A percentile compares a stretch with the other conserved stretches of the same genome.
phyloP scores from a whole-genome alignment of 2,113 vertebrate genomes.

The Callithrix jacchus region DNA sequence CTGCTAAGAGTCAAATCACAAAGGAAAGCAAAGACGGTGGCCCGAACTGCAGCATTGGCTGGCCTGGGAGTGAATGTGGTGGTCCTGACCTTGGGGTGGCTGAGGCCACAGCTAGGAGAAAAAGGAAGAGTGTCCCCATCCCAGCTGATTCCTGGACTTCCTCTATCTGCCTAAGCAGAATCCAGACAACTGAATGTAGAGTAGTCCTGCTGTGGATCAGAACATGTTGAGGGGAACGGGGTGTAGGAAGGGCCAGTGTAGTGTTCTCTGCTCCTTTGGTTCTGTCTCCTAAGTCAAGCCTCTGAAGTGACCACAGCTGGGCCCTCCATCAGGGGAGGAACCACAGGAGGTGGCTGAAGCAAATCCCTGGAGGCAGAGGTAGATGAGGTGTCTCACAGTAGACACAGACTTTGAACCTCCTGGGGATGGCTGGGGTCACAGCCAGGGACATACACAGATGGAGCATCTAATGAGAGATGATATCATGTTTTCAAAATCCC shows the following conservation, averaged over 20 bases:
- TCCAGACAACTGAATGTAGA: not conserved
- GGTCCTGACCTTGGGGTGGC: not conserved
- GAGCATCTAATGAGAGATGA: not conserved
- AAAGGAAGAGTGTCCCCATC: not conserved
- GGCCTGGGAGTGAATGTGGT: not conserved
- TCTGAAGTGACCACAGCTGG: not conserved
- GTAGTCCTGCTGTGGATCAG: not conserved
- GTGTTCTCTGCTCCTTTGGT: not conserved
- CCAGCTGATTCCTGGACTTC: not conserved
- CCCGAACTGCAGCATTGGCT: not conserved
- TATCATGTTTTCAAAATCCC: not conserved
- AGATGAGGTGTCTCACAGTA: not conserved
- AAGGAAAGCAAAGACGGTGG: not conserved
- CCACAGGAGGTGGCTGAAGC: not conserved
- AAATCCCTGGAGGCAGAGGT: not conserved
- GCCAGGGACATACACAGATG: not conserved
- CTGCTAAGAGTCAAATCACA: not conserved
- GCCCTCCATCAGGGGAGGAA: not conserved
- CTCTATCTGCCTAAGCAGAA: not conserved
- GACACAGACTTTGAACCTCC: not conserved
- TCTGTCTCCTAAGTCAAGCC: not conserved
- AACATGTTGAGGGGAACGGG: not conserved
- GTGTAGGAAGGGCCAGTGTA: not conserved
- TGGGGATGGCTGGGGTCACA: not conserved
- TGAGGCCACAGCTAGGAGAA: not conserved